Evolutionary conservation across 2,888 invertebrate genomes (phyloP).

Genomic region (Leptinotarsa juncta): DNA sequence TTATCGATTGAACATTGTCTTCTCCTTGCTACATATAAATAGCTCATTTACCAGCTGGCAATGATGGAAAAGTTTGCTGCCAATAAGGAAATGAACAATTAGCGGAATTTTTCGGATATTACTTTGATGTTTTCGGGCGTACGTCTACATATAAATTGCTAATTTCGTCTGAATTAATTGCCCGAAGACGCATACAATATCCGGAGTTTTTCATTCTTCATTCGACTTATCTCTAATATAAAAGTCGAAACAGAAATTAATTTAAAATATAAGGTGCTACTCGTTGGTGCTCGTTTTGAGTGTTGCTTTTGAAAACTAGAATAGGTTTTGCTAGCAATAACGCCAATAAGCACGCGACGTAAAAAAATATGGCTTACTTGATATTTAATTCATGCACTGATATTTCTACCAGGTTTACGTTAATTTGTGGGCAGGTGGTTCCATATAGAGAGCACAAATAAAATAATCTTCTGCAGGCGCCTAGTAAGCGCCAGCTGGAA

Average conservation of each 20-base stretch:
- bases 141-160: conserved; percentile 1
- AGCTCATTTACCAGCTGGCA: neutral
- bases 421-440: too few relatives aligned
- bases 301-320: too few relatives aligned
- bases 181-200: neutral
- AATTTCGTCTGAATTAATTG: neutral
- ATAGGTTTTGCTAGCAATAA: too few relatives aligned
- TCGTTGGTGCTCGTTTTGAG: too few relatives aligned
- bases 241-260: neutral
- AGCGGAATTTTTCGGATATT: conserved; percentile 7
- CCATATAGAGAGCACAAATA: too few relatives aligned
- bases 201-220: neutral
- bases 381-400: too few relatives aligned
- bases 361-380: too few relatives aligned
- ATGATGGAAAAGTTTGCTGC: neutral
- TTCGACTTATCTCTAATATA: too few relatives aligned
- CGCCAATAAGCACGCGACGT: too few relatives aligned
- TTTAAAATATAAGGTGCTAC: neutral
- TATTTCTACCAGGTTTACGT: too few relatives aligned
- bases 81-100: conserved; percentile 4
- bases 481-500: too few relatives aligned
- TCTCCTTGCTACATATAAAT: conserved; percentile 5
- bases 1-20: neutral
- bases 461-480: too few relatives aligned
- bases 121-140: neutral